phyloP scores from a whole-genome alignment of 23 tunicate genomes.

The Halocynthia roretzi region DNA sequence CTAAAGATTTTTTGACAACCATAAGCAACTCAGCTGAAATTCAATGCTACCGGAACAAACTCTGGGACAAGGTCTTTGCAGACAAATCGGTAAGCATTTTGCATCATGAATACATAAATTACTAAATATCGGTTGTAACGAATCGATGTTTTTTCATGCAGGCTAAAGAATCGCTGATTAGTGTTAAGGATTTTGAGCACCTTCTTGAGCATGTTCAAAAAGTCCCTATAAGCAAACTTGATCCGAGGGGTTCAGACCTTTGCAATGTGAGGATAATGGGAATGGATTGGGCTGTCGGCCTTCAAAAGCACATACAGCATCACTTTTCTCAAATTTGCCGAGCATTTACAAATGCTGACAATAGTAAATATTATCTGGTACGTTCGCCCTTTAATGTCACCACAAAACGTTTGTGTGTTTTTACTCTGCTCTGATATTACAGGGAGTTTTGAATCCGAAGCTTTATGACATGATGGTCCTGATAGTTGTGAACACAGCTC shows the following conservation, averaged over 20 bases:
- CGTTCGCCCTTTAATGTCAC: neutral
- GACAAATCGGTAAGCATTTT: constrained; percentile 4
- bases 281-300: constrained; percentile 14
- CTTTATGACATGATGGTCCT: constrained; percentile 17
- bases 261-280: constrained; percentile 15
- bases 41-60: constrained; percentile 13
- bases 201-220: constrained; percentile 14
- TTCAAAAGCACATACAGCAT: constrained; percentile 5
- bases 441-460: constrained; percentile 25
- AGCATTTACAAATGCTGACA: constrained; percentile 1
- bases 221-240: constrained; percentile 6
- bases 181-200: constrained; percentile 17
- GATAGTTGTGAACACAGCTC: constrained; percentile 6
- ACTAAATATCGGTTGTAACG: too few relatives aligned
- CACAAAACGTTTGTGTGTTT: neutral
- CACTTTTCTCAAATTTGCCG: constrained; percentile 5
- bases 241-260: neutral
- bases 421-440: neutral
- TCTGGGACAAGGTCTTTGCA: constrained; percentile 2
- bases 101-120: neutral
- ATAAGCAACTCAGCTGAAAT: constrained; percentile 18
- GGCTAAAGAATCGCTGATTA: constrained; percentile 4
- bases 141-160: neutral
- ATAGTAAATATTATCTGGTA: constrained; percentile 16
- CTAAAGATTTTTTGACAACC: neutral